phyloP scores from a whole-genome alignment of 2,113 vertebrate species.

The Clupea harengus region DNA sequence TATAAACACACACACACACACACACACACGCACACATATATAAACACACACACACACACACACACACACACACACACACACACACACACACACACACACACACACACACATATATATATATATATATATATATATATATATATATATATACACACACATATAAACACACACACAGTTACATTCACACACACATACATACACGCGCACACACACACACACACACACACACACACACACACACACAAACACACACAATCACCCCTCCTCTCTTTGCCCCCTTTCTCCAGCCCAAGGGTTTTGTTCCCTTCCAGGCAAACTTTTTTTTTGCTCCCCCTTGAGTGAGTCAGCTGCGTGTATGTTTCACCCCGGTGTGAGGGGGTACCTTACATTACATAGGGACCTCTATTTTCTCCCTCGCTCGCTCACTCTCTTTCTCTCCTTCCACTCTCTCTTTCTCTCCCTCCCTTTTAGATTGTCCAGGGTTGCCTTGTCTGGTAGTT shows the following conservation, averaged over 20 bases:
- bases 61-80: neutral
- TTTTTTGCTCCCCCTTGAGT: neutral
- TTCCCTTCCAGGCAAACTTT: slow-evolving; percentile 7
- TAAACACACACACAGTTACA: neutral
- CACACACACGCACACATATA: neutral
- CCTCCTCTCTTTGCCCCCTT: slow-evolving; percentile 23
- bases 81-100: neutral
- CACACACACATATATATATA: slow-evolving; percentile 9
- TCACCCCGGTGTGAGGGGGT: neutral
- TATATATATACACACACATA: neutral
- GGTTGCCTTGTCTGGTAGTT: slow-evolving; percentile 64
- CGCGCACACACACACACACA: neutral
- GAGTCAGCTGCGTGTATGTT: neutral
- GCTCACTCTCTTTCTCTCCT: neutral
- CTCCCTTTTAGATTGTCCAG: slow-evolving; percentile 12
- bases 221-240: slow-evolving; percentile 8
- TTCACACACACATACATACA: neutral
- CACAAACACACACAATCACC: neutral
- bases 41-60: neutral
- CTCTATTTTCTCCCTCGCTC: neutral
- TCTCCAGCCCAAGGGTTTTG: slow-evolving; percentile 27
- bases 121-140: no score
- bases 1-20: neutral
- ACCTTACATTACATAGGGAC: neutral
- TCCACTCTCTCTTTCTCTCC: slow-evolving; percentile 6